Conservation (phyloP, 2,113 vertebrate species). For the Turdus rufiventris region DNA sequence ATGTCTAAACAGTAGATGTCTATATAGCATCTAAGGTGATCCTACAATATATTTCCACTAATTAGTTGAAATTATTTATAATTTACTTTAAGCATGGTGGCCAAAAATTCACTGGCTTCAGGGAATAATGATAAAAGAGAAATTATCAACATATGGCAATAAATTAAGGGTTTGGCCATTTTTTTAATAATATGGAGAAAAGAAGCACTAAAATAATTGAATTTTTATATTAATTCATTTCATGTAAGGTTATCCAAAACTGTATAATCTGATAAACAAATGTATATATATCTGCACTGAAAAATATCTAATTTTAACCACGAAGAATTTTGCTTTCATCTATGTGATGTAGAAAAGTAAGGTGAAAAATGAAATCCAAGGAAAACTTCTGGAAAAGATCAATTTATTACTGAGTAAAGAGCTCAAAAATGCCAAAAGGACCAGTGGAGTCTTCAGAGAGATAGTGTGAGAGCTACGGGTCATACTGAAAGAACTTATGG, state of each 20-base stretch:
- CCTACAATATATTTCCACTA: neutral
- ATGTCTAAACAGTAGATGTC: neutral
- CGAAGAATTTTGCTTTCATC: neutral
- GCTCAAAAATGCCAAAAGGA: neutral
- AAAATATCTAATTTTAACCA: neutral
- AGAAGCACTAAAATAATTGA: neutral
- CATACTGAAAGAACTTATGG: accelerated
- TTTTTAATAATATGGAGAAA: neutral
- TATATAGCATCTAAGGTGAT: neutral
- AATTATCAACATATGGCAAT: neutral
- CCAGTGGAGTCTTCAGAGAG: neutral
- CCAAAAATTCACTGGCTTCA: neutral
- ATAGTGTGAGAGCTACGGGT: neutral
- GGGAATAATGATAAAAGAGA: neutral
- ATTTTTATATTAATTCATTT: neutral
- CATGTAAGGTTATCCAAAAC: neutral
- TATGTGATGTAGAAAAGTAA: neutral
- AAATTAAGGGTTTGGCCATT: neutral
- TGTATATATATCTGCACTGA: neutral
- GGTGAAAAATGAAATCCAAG: neutral
- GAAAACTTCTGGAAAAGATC: neutral
- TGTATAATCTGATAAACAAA: neutral
- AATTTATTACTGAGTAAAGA: neutral
- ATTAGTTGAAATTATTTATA: neutral
- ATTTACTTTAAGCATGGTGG: neutral